Conservation (phyloP, 2,888 invertebrate genomes). For the Micropterix aruncella region DNA sequence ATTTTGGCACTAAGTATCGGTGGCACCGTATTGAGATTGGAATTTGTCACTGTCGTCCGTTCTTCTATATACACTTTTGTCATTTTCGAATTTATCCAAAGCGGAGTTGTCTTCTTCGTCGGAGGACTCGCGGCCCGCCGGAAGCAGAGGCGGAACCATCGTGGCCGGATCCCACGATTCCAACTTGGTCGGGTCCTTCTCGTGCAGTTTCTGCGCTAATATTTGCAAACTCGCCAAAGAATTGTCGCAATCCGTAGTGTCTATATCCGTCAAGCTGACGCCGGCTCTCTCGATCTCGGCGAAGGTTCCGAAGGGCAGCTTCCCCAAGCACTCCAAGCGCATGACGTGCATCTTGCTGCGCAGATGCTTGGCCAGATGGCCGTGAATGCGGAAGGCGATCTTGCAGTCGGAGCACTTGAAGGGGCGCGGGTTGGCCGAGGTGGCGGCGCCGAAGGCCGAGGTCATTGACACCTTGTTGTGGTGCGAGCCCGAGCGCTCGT, state of each 20-base stretch:
- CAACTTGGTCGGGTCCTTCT: conserved; percentile 67
- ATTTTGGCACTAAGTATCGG: conserved; percentile 53
- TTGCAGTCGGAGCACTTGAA: conserved; percentile 94
- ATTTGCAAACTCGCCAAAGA: conserved; percentile 79
- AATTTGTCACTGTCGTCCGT: conserved; percentile 23
- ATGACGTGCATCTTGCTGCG: conserved; percentile 93
- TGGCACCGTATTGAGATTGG: conserved; percentile 39
- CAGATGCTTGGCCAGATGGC: conserved; percentile 92
- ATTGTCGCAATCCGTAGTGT: conserved; percentile 92
- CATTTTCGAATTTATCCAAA: conserved; percentile 28
- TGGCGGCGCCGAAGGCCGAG: conserved; percentile 70
- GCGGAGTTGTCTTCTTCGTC: conserved; percentile 35
- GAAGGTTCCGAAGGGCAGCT: conserved; percentile 87
- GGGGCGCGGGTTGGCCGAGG: conserved; percentile 84
- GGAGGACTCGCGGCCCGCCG: conserved; percentile 34
- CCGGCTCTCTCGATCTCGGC: conserved; percentile 87
- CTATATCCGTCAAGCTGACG: conserved; percentile 83
- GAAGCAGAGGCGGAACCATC: conserved; percentile 19
- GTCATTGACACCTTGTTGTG: conserved; percentile 87
- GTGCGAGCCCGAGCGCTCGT: conserved; percentile 83
- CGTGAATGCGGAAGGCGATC: conserved; percentile 92
- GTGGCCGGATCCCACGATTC: conserved; percentile 43
- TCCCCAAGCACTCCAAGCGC: conserved; percentile 83
- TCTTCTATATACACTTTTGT: conserved; percentile 28
- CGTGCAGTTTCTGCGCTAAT: conserved; percentile 65